Conservation (phyloP, 2,797 vertebrate species). For the Hydrocynus forskahlii region DNA sequence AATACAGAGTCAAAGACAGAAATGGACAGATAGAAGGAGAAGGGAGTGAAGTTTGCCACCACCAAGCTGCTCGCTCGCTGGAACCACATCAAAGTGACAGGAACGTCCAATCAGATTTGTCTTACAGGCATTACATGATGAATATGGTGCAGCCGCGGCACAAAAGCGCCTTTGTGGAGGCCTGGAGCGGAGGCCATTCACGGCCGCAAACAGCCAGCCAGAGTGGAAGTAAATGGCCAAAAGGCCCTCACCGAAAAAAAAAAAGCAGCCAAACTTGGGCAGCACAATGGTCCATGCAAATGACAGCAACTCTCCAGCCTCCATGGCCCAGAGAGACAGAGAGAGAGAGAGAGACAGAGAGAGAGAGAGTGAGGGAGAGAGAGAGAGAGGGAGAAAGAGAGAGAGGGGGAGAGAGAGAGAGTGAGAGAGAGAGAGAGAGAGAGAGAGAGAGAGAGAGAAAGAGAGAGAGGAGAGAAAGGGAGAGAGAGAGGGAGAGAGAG, state of each 20-base stretch:
- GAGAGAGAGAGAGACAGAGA: conserved; percentile 55
- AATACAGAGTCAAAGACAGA: conserved; percentile 73
- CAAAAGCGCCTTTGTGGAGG: conserved; percentile 86
- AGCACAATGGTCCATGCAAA: conserved; percentile 86
- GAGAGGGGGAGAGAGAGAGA: conserved; percentile 8
- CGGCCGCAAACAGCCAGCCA: conserved; percentile 84
- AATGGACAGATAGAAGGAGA: conserved; percentile 66
- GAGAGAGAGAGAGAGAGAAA: conserved; percentile 59
- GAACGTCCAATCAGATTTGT: conserved; percentile 90
- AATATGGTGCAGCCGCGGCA: conserved; percentile 83
- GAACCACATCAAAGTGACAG: conserved; percentile 88
- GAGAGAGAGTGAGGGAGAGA: conserved; percentile 54
- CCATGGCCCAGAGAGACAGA: conserved; percentile 56
- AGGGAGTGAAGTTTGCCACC: conserved; percentile 83
- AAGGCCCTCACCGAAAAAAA: conserved; percentile 76
- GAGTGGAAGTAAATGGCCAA: conserved; percentile 88
- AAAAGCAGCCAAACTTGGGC: conserved; percentile 85
- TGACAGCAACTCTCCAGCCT: conserved; percentile 71
- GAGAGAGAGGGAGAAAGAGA: conserved; percentile 56
- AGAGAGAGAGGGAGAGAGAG: conserved; percentile 60
- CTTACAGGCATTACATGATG: conserved; percentile 90
- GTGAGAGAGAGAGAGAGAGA: background rate
- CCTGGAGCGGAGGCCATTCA: conserved; percentile 84
- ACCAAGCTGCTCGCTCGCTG: conserved; percentile 82
- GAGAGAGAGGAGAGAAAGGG: conserved; percentile 54